Conservation (phyloP, 35 echinoderm and acorn worm genomes). For the Ophioderma brevispina region DNA sequence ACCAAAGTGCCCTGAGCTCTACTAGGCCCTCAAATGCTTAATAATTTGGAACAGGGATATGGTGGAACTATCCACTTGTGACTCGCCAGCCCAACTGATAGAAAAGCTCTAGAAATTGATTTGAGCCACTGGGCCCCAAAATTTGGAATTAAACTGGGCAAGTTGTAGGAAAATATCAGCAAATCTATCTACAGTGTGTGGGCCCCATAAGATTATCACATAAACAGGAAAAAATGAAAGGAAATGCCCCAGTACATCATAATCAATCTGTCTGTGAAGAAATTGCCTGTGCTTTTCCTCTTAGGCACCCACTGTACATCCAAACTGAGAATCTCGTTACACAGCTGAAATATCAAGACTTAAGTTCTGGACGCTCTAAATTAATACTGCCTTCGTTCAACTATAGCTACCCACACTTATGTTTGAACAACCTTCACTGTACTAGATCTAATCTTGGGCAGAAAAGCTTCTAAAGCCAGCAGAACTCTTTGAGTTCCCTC, state of each 20-base stretch:
- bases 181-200: conserved; percentile 58
- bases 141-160: conserved; percentile 33
- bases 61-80: conserved; percentile 58
- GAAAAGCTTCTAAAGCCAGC: conserved; percentile 16
- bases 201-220: conserved; percentile 51
- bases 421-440: conserved; percentile 8
- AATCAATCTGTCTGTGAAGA: conserved; percentile 15
- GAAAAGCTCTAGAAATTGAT: conserved; percentile 27
- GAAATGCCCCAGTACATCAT: conserved; percentile 45
- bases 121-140: conserved; percentile 11
- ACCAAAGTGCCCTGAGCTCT: conserved; percentile 24
- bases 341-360: conserved; percentile 37
- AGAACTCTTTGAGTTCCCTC: too few species aligned
- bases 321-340: conserved; percentile 26
- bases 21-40: conserved; percentile 5
- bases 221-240: background rate
- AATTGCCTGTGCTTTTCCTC: conserved; percentile 29
- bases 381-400: background rate
- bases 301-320: conserved; percentile 42
- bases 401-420: conserved; percentile 22
- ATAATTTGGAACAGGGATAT: background rate
- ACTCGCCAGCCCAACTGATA: conserved; percentile 25
- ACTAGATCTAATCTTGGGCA: background rate
- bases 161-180: conserved; percentile 22
- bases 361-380: conserved; percentile 31